Percentiles rank a stretch among this genome's conserved stretches.
Conservation (phyloP, 2,113 vertebrate species). For the Mirza zaza region DNA sequence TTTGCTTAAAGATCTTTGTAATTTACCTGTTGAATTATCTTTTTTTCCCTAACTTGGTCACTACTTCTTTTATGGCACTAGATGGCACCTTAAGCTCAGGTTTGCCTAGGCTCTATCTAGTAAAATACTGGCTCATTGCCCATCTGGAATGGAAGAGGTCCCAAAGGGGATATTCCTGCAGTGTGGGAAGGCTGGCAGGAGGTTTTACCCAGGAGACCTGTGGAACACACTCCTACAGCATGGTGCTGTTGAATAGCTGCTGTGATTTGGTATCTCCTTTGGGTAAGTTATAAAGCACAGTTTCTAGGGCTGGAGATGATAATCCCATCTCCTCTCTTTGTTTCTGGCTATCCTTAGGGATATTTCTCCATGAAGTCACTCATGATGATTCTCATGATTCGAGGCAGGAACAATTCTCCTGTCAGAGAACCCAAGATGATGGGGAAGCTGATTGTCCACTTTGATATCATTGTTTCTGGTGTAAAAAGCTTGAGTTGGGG, state of each 20-base stretch:
- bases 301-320: neutral
- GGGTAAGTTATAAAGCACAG: neutral
- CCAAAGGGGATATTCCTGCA: neutral
- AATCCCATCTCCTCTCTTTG: neutral
- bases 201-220: neutral
- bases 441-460: neutral
- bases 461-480: neutral
- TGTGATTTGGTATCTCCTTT: neutral
- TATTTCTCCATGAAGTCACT: neutral
- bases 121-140: neutral
- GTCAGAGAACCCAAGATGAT: neutral
- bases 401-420: neutral
- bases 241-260: neutral
- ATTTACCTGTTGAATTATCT: neutral
- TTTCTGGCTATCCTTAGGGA: neutral
- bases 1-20: neutral
- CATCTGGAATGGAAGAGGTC: neutral
- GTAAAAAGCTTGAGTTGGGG: neutral
- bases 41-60: neutral
- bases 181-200: neutral
- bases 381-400: neutral
- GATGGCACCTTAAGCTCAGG: neutral
- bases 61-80: neutral
- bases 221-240: neutral
- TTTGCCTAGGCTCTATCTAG: neutral